phyloP scores from a whole-genome alignment of 2,888 invertebrate genomes.

The Eilema depressum region DNA sequence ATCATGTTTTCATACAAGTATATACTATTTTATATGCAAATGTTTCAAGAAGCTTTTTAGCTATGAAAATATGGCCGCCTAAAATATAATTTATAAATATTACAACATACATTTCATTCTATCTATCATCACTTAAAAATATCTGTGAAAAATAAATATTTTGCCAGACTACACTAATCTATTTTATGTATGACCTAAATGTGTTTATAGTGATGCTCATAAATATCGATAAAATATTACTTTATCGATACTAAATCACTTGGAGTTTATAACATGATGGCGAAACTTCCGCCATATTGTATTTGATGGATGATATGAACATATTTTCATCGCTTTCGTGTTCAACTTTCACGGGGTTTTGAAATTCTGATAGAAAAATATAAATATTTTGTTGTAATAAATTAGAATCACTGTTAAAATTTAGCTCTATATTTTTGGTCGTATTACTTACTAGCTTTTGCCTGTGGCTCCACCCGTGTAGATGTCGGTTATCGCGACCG shows the following conservation, averaged over 20 bases:
- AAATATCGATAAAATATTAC: slow-evolving; percentile 57
- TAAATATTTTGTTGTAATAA: background rate
- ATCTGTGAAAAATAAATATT: slow-evolving; percentile 35
- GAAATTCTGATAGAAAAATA: background rate
- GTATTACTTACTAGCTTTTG: too few relatives aligned
- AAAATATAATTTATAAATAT: slow-evolving; percentile 2
- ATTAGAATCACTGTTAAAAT: background rate
- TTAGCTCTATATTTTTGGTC: background rate
- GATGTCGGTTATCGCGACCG: too few relatives aligned
- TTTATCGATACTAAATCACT: slow-evolving; percentile 53
- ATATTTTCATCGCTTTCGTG: slow-evolving; percentile 31
- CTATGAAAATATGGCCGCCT: background rate
- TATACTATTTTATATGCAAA: background rate
- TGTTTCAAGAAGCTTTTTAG: background rate
- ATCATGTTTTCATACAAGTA: background rate
- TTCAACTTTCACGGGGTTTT: slow-evolving; percentile 9
- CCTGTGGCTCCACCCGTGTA: too few relatives aligned
- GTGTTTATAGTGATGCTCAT: slow-evolving; percentile 51
- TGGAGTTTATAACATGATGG: slow-evolving; percentile 48
- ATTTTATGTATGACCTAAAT: slow-evolving; percentile 45
- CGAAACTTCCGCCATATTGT: slow-evolving; percentile 48
- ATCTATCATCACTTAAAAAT: slow-evolving; percentile 36
- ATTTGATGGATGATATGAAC: slow-evolving; percentile 39
- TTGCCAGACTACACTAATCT: slow-evolving; percentile 38
- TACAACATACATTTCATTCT: slow-evolving; percentile 11